Evolutionary conservation across 2,888 invertebrate genomes (phyloP).

Genomic region (Argyresthia albistria): DNA sequence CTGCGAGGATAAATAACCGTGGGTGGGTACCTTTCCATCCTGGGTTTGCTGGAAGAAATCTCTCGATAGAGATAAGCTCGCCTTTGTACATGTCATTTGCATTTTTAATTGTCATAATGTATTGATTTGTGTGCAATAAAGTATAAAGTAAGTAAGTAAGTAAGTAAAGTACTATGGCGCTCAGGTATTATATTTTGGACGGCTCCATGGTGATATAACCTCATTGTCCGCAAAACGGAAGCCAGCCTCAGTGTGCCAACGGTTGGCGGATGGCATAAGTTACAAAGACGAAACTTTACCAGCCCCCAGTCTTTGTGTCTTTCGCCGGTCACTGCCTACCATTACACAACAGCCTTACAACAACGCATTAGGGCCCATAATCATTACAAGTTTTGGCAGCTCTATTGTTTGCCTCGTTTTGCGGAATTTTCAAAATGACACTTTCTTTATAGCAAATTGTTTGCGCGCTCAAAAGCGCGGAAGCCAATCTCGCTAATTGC

Average conservation of each 20-base stretch:
- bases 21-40: no score
- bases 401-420: conserved; percentile 35
- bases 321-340: conserved; percentile 34
- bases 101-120: no score
- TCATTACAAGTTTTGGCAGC: conserved; percentile 38
- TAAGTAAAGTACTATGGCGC: no score
- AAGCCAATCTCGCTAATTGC: no score
- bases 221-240: conserved; percentile 13
- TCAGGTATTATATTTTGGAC: no score
- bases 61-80: no score
- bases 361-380: conserved; percentile 33
- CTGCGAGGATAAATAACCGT: no score
- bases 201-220: no score
- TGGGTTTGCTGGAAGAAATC: no score
- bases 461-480: conserved; percentile 8
- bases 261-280: conserved; percentile 25
- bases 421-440: background rate
- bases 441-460: background rate
- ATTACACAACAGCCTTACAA: conserved; percentile 30
- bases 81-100: no score
- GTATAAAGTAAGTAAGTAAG: no score
- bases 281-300: conserved; percentile 40
- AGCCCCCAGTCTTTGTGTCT: conserved; percentile 30
- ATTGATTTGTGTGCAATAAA: no score
- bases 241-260: conserved; percentile 27